These are phyloP conservation scores for Ochotona princeps DNA, from an alignment of 2,113 vertebrate species.

Conservation along the genomic window DNA sequence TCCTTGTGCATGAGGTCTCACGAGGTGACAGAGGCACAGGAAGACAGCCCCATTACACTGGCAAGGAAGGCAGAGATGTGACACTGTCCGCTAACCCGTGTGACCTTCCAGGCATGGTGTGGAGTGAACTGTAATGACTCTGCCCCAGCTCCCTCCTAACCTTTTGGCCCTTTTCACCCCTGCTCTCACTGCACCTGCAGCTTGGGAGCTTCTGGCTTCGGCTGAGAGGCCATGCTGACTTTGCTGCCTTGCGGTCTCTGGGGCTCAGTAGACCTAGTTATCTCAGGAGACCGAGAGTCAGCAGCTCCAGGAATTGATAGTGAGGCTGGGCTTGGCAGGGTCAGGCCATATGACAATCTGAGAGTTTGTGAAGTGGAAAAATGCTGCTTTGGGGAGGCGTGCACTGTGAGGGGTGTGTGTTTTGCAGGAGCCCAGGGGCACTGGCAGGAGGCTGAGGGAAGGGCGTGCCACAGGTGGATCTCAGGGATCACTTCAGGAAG, in stretches of 20 bases:
- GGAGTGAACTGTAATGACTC: not conserved
- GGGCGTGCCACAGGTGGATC: no score
- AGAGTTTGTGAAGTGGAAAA: no score
- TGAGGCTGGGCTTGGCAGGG: not conserved
- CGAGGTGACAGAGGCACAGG: not conserved
- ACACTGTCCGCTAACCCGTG: not conserved
- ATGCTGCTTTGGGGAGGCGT: no score
- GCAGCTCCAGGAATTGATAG: not conserved
- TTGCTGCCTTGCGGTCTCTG: not conserved
- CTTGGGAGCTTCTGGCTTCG: not conserved
- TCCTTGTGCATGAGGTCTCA: not conserved
- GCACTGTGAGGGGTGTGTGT: no score
- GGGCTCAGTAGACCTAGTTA: not conserved
- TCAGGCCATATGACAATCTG: no score
- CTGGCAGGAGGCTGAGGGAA: no score
- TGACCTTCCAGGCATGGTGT: accelerated
- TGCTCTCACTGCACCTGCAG: not conserved
- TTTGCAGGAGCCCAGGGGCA: no score
- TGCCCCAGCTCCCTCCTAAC: no score
- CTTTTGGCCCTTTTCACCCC: no score
- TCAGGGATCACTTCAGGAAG: not conserved
- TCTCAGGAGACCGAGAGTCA: not conserved
- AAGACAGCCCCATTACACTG: not conserved
- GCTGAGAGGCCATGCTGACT: not conserved
- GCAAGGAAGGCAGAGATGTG: not conserved